Evolutionary conservation across 2,113 vertebrate species (phyloP), one percentile per base, ranked within the genome.

Genomic region (Neodon shergylaensis): DNA sequence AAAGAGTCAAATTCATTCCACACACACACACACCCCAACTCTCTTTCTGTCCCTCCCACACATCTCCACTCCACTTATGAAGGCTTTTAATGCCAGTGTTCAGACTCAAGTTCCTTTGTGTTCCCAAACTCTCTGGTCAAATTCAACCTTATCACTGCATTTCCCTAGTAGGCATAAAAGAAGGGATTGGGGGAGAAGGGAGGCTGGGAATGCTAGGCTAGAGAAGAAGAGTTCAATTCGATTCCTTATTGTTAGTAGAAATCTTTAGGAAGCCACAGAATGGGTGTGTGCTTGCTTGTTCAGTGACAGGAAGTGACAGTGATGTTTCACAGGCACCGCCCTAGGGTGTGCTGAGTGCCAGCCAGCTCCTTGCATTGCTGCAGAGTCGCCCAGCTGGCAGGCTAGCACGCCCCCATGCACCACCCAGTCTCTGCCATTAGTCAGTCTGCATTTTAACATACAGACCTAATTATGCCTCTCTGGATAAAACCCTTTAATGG

Each of bases 241-340:
- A 52, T 84, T 63, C 42, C 39, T 26, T 22, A 28, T 33, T 81
- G 42, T 96, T 58, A 86, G 17, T 52, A 63, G 65, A 92, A 79
- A 42, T 77, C 42, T 58, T 90, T 52, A 79, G 84, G 78, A 72
- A 93, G 84, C 78, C 73, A 61, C 83, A 91, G 63, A 86, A 88
- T 21, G 93, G 85, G 93, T 73, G 86, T 94, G 66, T 92, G 81
- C 73, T 82, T 76, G 54, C 73, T 85, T 72, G 54, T 84, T 92
- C 52, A 73, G 76, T 61, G 89, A 90, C 68, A 95, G 93, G 88
- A 94, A 95, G 72, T 91, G 92, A 81, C 63, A 42, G n/a, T 39
- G 84, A 88, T 63, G 36, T 85, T 90, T 96, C 44, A 6, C 16
- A 73, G 92, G 52, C 63, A 63, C 74, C 63, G 12, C 87, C 47